Conservation (phyloP, 2,113 vertebrate species). For the Ctenomys sociabilis region DNA sequence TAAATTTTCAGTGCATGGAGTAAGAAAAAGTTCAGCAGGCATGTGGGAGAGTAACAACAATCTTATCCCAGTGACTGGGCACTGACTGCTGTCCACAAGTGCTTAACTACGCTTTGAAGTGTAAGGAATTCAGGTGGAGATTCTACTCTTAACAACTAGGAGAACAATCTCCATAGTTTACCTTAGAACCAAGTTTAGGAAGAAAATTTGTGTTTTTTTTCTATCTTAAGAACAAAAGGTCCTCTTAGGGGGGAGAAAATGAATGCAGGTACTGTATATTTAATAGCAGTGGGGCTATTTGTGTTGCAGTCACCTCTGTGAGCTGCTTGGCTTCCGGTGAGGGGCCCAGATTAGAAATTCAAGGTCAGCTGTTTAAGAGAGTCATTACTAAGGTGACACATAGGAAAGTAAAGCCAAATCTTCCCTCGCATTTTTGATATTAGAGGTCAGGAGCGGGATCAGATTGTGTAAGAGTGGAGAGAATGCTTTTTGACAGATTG, state of each 20-base stretch:
- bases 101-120: not conserved
- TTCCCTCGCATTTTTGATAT: not conserved
- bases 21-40: not conserved
- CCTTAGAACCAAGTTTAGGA: constrained; percentile 28
- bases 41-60: not conserved
- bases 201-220: constrained; percentile 38
- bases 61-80: not conserved
- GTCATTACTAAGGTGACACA: constrained; percentile 29
- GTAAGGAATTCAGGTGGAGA: not conserved
- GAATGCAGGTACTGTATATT: not conserved
- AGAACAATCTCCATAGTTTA: not conserved
- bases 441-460: constrained; percentile 27
- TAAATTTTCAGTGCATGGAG: constrained; percentile 28
- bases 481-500: constrained; percentile 68
- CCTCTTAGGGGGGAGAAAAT: not conserved
- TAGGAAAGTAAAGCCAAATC: constrained; percentile 18
- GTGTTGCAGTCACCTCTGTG: not conserved
- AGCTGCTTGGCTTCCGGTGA: constrained; percentile 4
- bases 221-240: not conserved
- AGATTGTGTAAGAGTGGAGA: not conserved
- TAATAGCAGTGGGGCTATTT: not conserved
- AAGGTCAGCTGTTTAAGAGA: not conserved
- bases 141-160: not conserved
- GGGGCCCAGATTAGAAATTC: constrained; percentile 29
- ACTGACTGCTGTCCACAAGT: not conserved